Base-by-base conservation (phyloP, 2,113 vertebrate genomes). In the Nerophis lumbriciformis region DNA sequence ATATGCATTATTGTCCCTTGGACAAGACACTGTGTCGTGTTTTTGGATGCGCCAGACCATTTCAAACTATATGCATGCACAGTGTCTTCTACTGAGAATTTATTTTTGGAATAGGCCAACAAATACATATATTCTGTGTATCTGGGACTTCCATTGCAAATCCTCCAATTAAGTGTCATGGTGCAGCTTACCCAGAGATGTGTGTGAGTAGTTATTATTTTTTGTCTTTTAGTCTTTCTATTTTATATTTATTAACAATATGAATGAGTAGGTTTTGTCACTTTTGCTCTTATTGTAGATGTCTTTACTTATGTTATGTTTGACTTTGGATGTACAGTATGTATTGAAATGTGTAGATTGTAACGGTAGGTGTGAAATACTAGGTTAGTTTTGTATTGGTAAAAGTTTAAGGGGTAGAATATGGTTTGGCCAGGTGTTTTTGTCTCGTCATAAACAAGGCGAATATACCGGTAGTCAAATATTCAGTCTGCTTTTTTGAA, bases 181-280 rank as follows among this genome's bases (percentile, higher is more conserved):
- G 83, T 86, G 62, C 82, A 81, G 48, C 58, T 80, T 66, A 21
- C 48, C 54, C 76, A 82, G 35, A 6, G 60, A 48, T 65, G 73
- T 52, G 10, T 72, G 85, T 88, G 72, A 88, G 83, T 88, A 86
- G 56, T 15, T 60, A 37, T 64, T 59, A 0, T 4, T 71, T 53
- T 57, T 49, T 0, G 14, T 15, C 44, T 52, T 38, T 6, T 35
- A 44, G 48, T 19, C 10, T 59, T 51, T 16, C 52, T 39, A 28
- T 37, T 35, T 12, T 9, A 48, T 48, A 64, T 61, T 4, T 53
- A 16, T 16, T 21, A 21, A 37, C 35, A 54, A 12, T 35, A 8
- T 60, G 1, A 42, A 5, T 21, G 5, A 4, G 3, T 5, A 53
- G 28, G 28, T 53, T 42, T n/a, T 21, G 11, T 13, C 6, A 4